Percentiles rank a stretch among this genome's conserved stretches.
phyloP scores from a whole-genome alignment of 2,888 invertebrate genomes.

The Amphimallon solstitiale region DNA sequence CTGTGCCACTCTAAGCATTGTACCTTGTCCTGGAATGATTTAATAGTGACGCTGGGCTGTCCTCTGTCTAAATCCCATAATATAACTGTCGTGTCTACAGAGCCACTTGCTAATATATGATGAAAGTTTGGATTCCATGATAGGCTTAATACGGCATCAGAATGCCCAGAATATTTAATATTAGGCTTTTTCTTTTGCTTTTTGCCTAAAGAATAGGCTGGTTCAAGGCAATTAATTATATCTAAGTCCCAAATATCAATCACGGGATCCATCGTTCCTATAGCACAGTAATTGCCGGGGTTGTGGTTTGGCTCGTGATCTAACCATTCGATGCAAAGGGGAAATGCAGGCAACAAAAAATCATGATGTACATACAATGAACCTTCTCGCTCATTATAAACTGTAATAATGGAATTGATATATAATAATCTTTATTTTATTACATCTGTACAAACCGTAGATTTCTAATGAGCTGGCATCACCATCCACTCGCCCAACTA shows the following conservation, averaged over 20 bases:
- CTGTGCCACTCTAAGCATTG: conserved; percentile 88
- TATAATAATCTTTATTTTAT: conserved; percentile 18
- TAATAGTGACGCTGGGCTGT: conserved; percentile 78
- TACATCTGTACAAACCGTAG: conserved; percentile 68
- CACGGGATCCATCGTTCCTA: conserved; percentile 91
- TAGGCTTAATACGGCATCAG: conserved; percentile 89
- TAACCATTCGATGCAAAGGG: conserved; percentile 93
- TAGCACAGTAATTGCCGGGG: conserved; percentile 86
- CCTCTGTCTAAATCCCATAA: conserved; percentile 93
- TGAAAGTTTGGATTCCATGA: conserved; percentile 87
- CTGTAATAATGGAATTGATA: conserved; percentile 64
- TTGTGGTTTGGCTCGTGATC: conserved; percentile 84
- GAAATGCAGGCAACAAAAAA: conserved; percentile 87
- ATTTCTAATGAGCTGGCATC: conserved; percentile 90
- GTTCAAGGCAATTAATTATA: conserved; percentile 89
- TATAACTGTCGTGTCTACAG: conserved; percentile 86
- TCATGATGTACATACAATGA: conserved; percentile 96
- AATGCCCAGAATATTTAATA: conserved; percentile 73
- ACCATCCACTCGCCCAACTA: conserved; percentile 87
- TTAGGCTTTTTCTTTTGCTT: conserved; percentile 78
- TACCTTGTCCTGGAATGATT: conserved; percentile 82
- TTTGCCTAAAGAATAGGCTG: conserved; percentile 82
- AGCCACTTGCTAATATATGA: conserved; percentile 92
- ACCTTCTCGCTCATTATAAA: conserved; percentile 89
- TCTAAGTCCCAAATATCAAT: conserved; percentile 99